These are phyloP conservation scores for Eupeodes luniger DNA, from an alignment of 2,888 invertebrate genomes.

Conservation along the genomic window DNA sequence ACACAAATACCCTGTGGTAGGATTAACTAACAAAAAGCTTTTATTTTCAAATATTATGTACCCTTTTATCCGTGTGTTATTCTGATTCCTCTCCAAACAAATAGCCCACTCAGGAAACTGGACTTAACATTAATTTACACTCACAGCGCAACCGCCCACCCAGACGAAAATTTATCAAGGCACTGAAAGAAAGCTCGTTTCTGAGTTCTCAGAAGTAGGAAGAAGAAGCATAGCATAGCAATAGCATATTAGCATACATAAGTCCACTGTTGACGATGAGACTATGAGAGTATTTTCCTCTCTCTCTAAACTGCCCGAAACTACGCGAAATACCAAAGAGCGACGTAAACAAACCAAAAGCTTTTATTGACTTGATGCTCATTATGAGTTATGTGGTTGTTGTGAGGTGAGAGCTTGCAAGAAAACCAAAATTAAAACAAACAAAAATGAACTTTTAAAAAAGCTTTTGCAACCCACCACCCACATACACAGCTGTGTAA, in stretches of 20 bases:
- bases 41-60: conserved; percentile 6
- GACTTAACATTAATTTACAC: conserved; percentile 38
- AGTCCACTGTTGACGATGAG: too few relatives aligned
- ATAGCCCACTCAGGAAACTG: conserved; percentile 42
- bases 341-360: conserved; percentile 72
- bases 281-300: neutral
- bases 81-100: neutral
- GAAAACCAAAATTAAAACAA: conserved; percentile 20
- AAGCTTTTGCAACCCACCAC: conserved; percentile 63
- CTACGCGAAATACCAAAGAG: conserved; percentile 59
- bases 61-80: conserved; percentile 9
- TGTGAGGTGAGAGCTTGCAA: conserved; percentile 38
- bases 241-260: neutral
- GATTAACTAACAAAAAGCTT: conserved; percentile 50
- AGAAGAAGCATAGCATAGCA: neutral
- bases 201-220: conserved; percentile 36
- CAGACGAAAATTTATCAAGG: conserved; percentile 62
- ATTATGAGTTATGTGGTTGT: conserved; percentile 1
- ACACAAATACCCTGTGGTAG: neutral
- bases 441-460: conserved; percentile 6
- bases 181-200: conserved; percentile 72
- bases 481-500: conserved; percentile 47
- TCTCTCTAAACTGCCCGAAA: conserved; percentile 60
- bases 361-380: conserved; percentile 44
- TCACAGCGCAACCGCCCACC: conserved; percentile 75